Evolutionary conservation across 2,888 invertebrate genomes (phyloP), one percentile per base, ranked within the genome.

Genomic region (Endotricha flammealis): DNA sequence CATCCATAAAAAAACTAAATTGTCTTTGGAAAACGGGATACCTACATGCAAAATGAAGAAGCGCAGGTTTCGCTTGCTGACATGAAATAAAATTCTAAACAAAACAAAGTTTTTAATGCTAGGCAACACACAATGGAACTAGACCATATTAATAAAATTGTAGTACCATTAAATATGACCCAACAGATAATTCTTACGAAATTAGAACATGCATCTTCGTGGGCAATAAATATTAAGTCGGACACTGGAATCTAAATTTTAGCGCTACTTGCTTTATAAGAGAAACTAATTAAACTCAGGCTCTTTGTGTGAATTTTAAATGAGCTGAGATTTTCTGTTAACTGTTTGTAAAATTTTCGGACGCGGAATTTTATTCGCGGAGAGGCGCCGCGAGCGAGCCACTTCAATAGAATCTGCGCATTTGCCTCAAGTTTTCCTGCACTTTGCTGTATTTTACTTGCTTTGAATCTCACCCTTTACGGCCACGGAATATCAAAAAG

Each of bases 301-400:
- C 37, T 44, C 49, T 64, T 56, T 64, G 57, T 54, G 56, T 53
- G 54, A 62, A 64, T 64, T 65, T 59, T 45, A 59, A 61, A 62
- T 53, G 50, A 53, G 37, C 38, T 34, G 49, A 49, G 43, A 37
- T 42, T 56, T 53, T 51, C 46, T 43, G 50, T 50, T 48, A 48
- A 48, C 44, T 36, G 41, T 33, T 48, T 46, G 48, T 64, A 59
- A 57, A 62, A n/a, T n/a, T 59, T 60, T 53, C 42, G 29, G 40
- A 46, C 16, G 38, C 24, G 36, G 29, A 38, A 48, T 44, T 55
- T 56, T 48, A 40, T 32, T 38, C 23, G 27, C 1, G 9, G 17
- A 7, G 12, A 12, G 17, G 9, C 22, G 10, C 14, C 28, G 30
- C 7, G 25, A 25, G 16, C 34, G 17, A 28, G 27, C 29, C 49